A percentile compares a stretch with the other conserved stretches of the same genome.
Evolutionary conservation across 2,888 invertebrate species (phyloP).

Genomic region (Criorhina ranunculi): DNA sequence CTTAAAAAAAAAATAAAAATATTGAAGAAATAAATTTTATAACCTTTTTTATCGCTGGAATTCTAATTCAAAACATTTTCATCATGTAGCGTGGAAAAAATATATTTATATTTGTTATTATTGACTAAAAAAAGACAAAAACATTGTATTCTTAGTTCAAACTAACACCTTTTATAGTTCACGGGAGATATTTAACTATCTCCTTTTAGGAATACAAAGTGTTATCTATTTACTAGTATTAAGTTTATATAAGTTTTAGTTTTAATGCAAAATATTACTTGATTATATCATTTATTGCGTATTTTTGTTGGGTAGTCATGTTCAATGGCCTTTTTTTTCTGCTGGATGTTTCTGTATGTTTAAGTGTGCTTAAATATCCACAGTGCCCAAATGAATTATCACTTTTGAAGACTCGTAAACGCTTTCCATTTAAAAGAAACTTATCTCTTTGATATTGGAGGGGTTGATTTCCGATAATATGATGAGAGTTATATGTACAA

Average conservation of each 20-base stretch:
- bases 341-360: conserved; percentile 5
- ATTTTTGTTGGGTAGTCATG: conserved; percentile 14
- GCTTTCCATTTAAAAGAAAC: conserved; percentile 81
- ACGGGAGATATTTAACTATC: conserved; percentile 44
- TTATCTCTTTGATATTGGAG: conserved; percentile 8
- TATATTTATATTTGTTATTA: conserved; percentile 2
- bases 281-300: conserved; percentile 21
- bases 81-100: conserved; percentile 9
- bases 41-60: conserved; percentile 61
- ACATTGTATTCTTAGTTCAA: conserved; percentile 32
- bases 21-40: conserved; percentile 5
- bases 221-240: conserved; percentile 45
- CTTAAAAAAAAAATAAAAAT: conserved; percentile 22
- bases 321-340: not conserved
- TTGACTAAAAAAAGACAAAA: conserved; percentile 24
- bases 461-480: conserved; percentile 22
- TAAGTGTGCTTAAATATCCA: conserved; percentile 1
- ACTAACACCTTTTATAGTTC: conserved; percentile 59
- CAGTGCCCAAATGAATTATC: conserved; percentile 10
- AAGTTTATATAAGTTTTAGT: conserved; percentile 31
- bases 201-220: conserved; percentile 65
- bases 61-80: conserved; percentile 59
- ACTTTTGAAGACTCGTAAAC: conserved; percentile 77
- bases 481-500: conserved; percentile 46
- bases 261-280: conserved; percentile 22